Evolutionary conservation across 2,888 invertebrate species (phyloP).

Genomic region (Autographa gamma): DNA sequence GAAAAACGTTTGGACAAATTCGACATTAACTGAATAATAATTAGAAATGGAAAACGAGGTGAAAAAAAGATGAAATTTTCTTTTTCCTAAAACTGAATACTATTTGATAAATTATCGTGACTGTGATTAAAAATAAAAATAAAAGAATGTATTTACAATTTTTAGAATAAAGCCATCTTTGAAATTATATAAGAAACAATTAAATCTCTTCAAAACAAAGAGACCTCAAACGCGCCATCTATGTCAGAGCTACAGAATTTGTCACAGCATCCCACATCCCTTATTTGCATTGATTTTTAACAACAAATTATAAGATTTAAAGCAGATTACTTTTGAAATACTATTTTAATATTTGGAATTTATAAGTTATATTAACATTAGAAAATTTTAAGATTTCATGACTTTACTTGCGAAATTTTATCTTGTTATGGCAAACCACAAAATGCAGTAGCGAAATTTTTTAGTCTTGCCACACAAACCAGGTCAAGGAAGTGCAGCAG

Average conservation of each 20-base stretch:
- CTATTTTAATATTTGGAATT: background rate
- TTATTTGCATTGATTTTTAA: background rate
- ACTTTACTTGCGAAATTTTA: conserved; percentile 7
- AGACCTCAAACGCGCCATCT: conserved; percentile 30
- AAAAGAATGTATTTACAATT: no score
- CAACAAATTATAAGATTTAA: background rate
- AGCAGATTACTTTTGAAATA: no score
- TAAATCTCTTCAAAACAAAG: background rate
- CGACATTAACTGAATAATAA: no score
- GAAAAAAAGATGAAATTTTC: no score
- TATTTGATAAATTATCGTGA: no score
- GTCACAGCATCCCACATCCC: conserved; percentile 9
- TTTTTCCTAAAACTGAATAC: no score
- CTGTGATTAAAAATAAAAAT: no score
- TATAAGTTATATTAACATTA: background rate
- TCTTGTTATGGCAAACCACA: conserved; percentile 40
- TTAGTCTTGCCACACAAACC: conserved; percentile 70
- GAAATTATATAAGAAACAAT: background rate
- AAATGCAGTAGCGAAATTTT: conserved; percentile 58
- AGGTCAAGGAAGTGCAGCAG: conserved; percentile 84
- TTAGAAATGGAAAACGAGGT: no score
- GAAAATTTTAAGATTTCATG: background rate
- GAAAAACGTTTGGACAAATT: no score
- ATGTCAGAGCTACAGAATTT: background rate
- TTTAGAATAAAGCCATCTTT: conserved; percentile 28